Base-by-base conservation (phyloP, 2,797 vertebrate species). In the Malacoraja senta region DNA sequence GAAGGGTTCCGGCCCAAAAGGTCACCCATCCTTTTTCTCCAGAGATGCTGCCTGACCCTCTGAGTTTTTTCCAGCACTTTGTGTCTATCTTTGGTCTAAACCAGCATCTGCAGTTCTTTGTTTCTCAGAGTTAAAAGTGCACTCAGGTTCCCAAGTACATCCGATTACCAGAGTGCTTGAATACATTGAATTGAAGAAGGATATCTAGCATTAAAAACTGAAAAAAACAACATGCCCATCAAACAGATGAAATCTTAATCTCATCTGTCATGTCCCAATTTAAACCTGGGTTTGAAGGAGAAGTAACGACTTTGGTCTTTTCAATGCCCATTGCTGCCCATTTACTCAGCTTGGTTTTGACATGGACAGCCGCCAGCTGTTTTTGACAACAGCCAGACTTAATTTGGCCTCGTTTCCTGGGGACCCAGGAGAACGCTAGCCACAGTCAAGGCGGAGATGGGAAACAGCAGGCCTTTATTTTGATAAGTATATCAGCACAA, bases 351-450 rank as follows among this genome's bases (percentile, higher is more conserved):
- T 86, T 63, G n/a, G 61, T 65, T 63, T 32, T 65, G 84, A 68
- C 84, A 21, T 68, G 84, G 84, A 19, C 78, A 17, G 78, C 32
- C 32, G 35, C 84, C 84, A 88, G 84, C 63, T 88, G 84, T 35
- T 35, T 88, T 88, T 68, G 84, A 88, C 84, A 88, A 88, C 63
- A 88, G 84, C 61, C 84, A 88, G 84, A 65, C 32, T 68, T 21
- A 53, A 35, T 68, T 88, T 88, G 63, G 61, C 63, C 68, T 88
- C 24, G 84, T 19, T 68, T 88, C 61, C 63, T 88, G 84, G 61
- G 17, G 84, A 8, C 61, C 68, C 17, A 24, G 17, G n/a, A 21
- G 84, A 35, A 8, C 0, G n/a, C 17, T 68, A 63, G 35, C n/a
- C 65, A 8, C 84, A 88, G 63, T 32, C 84, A 88, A 68, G 32